A percentile compares a stretch with the other conserved stretches of the same genome.
Evolutionary conservation across 2,113 vertebrate genomes (phyloP).

Genomic region (Daphoenositta chrysoptera): DNA sequence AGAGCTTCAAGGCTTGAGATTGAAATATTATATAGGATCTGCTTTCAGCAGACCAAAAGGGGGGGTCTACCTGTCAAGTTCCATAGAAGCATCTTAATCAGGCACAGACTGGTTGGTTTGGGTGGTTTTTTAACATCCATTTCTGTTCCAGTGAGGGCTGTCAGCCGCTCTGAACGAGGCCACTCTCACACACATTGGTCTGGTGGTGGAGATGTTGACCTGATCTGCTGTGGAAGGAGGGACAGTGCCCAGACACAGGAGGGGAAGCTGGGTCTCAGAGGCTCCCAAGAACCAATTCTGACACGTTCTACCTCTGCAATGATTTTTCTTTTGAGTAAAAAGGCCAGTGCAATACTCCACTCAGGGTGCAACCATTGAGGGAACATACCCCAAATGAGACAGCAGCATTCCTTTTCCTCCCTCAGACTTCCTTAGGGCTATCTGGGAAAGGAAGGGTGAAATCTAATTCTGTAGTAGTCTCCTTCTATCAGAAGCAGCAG

Average conservation of each 20-base stretch:
- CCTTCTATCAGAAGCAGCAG: background rate
- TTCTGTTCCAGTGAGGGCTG: background rate
- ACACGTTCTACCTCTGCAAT: background rate
- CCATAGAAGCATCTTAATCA: background rate
- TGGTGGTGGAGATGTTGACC: background rate
- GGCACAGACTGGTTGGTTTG: background rate
- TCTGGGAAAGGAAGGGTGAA: background rate
- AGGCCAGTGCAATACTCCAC: background rate
- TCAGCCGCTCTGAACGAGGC: background rate
- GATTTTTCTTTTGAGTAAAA: background rate
- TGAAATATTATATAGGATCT: background rate
- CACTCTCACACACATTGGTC: accelerated
- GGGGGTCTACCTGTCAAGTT: no score
- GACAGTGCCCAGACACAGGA: background rate
- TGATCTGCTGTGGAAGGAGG: background rate
- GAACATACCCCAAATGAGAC: background rate
- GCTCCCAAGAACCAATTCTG: background rate
- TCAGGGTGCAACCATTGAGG: background rate
- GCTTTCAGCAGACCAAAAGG: background rate
- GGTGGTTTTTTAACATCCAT: background rate
- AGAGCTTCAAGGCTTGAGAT: background rate
- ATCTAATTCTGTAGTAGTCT: background rate
- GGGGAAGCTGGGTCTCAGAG: background rate
- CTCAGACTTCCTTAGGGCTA: background rate
- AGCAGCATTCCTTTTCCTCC: background rate